These are phyloP conservation scores for Aphaenogaster rudis DNA, from an alignment of 1,140 invertebrate species.

Conservation along the genomic window DNA sequence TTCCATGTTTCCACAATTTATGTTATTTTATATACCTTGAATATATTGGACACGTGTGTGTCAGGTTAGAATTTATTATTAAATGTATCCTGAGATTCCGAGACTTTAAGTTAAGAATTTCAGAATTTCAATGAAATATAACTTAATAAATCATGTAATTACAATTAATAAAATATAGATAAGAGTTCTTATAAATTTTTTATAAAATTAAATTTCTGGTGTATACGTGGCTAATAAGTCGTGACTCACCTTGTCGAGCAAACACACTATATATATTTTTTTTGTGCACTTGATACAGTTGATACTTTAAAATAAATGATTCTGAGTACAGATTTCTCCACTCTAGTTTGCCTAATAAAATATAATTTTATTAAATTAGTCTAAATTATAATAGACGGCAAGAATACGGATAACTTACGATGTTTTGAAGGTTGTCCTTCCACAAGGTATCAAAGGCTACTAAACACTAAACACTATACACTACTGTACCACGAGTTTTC, in stretches of 20 bases:
- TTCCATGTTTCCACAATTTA: slow-evolving; percentile 55
- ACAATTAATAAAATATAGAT: neutral
- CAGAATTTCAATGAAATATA: neutral
- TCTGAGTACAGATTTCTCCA: neutral
- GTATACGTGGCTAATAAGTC: neutral
- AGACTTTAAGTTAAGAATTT: neutral
- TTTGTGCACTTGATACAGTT: neutral
- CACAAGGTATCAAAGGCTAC: neutral
- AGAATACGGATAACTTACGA: neutral
- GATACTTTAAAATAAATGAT: neutral
- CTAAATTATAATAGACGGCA: neutral
- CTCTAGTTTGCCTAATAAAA: neutral
- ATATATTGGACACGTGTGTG: neutral
- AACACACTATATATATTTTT: neutral
- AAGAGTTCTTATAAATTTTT: neutral
- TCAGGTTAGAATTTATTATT: neutral
- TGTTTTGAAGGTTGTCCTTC: neutral
- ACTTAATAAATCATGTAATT: neutral
- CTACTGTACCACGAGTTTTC: neutral
- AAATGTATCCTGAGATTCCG: neutral
- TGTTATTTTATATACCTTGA: neutral
- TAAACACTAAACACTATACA: too few species aligned
- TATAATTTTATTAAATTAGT: neutral
- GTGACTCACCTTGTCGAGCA: neutral
- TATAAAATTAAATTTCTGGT: neutral